Evolutionary conservation across 23 tunicate species (phyloP), one percentile per base, ranked within the genome.

Genomic region (Trididemnum miniatum): DNA sequence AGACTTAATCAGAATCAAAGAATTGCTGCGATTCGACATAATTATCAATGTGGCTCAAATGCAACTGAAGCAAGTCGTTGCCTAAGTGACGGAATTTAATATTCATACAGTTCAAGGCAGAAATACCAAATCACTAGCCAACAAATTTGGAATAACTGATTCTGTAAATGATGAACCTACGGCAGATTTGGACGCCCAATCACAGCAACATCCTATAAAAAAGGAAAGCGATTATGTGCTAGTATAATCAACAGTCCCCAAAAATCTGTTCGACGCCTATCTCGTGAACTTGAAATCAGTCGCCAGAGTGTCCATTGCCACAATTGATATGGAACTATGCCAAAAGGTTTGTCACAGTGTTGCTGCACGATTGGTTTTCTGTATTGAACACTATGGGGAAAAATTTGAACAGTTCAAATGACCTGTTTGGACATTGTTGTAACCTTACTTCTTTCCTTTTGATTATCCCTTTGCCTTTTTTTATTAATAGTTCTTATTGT

Each of bases 271-370:
- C 75, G 38, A 67, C 75, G 75, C 75, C 75, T 67, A 67, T 67
- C 75, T 67, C 38, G 75, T 31, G 75, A 67, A 67, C 75, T 67
- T 67, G 75, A 67, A 67, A 67, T 67, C 75, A 67, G 75, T 67
- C 75, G 75, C 75, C 75, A 67, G 75, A 67, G 75, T 32, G 75
- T 67, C 75, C 75, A 67, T 67, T 67, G 75, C 75, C 37, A 67
- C 75, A 67, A 80, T 76, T 62, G 82, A 81, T 63, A 59, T 34
- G 67, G 81, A 83, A 54, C 87, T 83, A 67, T 83, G 87, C 59
- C 63, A 76, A 4, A 80, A 83, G 67, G 66, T 59, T 72, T 65
- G 66, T 36, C 78, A 51, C 40, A 76, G 87, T 69, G 59, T 49
- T 69, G 73, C 78, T 67, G 50, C 73, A 67, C 59, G 75, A 67